Percentiles rank a stretch among this genome's conserved stretches.
phyloP scores from a whole-genome alignment of 2,888 invertebrate species.

The Proisotoma minuta region DNA sequence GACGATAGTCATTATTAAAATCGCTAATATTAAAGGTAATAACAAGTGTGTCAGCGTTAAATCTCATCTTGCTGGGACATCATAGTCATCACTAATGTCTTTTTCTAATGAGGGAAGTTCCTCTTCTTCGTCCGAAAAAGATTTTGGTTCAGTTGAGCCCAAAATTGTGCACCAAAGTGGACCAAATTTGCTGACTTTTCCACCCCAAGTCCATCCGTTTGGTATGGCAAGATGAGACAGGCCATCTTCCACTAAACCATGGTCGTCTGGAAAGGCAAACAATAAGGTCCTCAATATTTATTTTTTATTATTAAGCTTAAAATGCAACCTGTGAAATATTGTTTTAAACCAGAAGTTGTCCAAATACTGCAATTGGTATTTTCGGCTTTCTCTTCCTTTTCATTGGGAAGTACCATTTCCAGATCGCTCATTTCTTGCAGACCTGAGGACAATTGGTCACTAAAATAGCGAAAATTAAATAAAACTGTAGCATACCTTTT shows the following conservation, averaged over 20 bases:
- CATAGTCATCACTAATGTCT: neutral
- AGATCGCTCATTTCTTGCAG: constrained; percentile 23
- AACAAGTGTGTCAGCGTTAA: neutral
- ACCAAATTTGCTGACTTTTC: constrained; percentile 67
- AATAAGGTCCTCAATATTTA: neutral
- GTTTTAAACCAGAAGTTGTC: constrained; percentile 35
- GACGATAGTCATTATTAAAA: no score
- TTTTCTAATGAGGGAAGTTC: no score
- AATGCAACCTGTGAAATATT: constrained; percentile 40
- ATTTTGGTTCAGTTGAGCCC: constrained; percentile 33
- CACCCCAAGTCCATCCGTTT: constrained; percentile 79
- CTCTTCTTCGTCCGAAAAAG: neutral
- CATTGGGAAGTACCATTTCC: constrained; percentile 22
- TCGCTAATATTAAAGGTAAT: no score
- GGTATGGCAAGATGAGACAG: constrained; percentile 73
- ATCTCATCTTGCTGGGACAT: constrained; percentile 12
- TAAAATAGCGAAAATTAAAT: neutral
- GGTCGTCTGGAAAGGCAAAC: constrained; percentile 45
- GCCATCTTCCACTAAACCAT: constrained; percentile 64
- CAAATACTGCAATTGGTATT: constrained; percentile 32
- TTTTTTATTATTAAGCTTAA: neutral
- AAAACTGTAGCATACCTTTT: constrained; percentile 41
- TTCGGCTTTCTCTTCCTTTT: constrained; percentile 21
- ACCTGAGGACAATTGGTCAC: no score
- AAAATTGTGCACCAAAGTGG: constrained; percentile 72